Evolutionary conservation across 2,888 invertebrate species (phyloP).

Genomic region (Lochmaea crataegi): DNA sequence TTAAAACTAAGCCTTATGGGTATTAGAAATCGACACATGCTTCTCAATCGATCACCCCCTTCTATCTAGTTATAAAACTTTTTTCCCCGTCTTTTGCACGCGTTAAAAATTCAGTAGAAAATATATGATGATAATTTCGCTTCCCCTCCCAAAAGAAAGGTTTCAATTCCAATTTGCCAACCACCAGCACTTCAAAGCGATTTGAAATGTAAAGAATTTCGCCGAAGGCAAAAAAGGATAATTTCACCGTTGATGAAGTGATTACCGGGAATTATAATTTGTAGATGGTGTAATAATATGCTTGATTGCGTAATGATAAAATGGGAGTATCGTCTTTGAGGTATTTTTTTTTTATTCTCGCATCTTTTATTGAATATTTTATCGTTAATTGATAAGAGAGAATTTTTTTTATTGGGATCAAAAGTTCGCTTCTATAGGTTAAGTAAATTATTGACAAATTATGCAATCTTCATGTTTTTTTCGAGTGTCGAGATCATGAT

Average conservation of each 20-base stretch:
- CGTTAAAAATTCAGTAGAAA: conserved; percentile 23
- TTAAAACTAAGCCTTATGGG: conserved; percentile 2
- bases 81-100: conserved; percentile 3
- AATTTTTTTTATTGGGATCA: not conserved
- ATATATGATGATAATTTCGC: conserved; percentile 1
- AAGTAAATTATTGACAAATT: no score
- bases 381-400: not conserved
- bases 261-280: conserved; percentile 24
- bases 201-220: conserved; percentile 18
- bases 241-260: conserved; percentile 27
- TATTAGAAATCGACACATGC: not conserved
- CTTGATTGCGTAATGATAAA: conserved; percentile 24
- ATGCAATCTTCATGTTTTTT: no score
- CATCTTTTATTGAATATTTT: not conserved
- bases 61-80: not conserved
- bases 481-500: no score
- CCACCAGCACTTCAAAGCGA: conserved; percentile 22
- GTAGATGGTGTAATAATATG: conserved; percentile 13
- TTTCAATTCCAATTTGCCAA: conserved; percentile 19
- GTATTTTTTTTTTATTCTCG: not conserved
- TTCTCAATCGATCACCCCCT: not conserved
- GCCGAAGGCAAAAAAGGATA: conserved; percentile 17
- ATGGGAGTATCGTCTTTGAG: not conserved
- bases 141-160: not conserved
- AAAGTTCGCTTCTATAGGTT: no score